phyloP scores from a whole-genome alignment of 1,140 invertebrate genomes.

The Atta colombica region DNA sequence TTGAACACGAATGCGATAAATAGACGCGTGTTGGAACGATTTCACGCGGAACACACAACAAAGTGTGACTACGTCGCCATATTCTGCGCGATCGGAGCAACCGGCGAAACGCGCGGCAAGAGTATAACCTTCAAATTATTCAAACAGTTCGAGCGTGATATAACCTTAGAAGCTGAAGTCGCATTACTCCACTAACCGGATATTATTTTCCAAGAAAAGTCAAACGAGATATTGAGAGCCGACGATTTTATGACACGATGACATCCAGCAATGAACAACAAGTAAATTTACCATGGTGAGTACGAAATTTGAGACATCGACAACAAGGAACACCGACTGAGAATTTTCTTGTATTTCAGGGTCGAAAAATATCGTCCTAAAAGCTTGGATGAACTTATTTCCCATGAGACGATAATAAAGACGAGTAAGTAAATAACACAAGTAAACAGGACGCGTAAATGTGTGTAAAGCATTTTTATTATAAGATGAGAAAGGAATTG shows the following conservation, averaged over 20 bases:
- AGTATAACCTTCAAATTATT: conserved; percentile 32
- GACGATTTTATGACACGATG: conserved; percentile 60
- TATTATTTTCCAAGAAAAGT: too few species aligned
- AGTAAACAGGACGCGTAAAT: conserved; percentile 79
- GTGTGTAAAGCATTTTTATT: not conserved
- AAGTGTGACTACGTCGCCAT: not conserved
- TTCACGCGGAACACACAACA: not conserved
- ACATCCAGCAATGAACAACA: conserved; percentile 73
- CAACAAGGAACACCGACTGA: not conserved
- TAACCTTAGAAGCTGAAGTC: too few species aligned
- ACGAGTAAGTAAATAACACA: conserved; percentile 92
- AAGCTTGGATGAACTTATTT: conserved; percentile 96
- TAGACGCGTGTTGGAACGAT: not conserved
- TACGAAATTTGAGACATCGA: conserved; percentile 38
- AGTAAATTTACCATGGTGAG: conserved; percentile 87
- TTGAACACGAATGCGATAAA: not conserved
- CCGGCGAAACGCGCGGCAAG: not conserved
- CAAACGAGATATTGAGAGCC: not conserved
- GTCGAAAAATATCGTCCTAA: conserved; percentile 99
- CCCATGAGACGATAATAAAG: conserved; percentile 98
- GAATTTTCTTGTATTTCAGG: conserved; percentile 88
- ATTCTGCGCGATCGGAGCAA: not conserved
- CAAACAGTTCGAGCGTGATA: not conserved
- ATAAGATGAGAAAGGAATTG: not conserved
- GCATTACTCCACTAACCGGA: too few species aligned